phyloP scores from a whole-genome alignment of 1,140 invertebrate species.

The Penaeus vannamei region DNA sequence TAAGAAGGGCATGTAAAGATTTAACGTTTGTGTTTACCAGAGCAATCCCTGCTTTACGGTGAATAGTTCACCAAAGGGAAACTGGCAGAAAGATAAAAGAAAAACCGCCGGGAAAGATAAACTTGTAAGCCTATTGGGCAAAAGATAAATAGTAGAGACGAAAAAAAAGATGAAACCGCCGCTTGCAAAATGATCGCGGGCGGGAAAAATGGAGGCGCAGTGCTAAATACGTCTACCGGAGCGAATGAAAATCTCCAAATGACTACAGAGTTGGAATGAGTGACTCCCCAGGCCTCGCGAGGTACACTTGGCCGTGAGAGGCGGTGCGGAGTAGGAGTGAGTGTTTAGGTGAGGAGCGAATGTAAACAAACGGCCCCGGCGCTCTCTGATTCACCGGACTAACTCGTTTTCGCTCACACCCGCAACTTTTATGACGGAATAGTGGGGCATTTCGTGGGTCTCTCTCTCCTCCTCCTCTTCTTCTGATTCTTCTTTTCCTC shows the following conservation, averaged over 20 bases:
- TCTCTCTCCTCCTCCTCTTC: background rate
- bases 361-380: slow-evolving; percentile 14
- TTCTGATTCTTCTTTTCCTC: background rate
- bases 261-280: no score
- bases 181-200: background rate
- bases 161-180: background rate
- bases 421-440: slow-evolving; percentile 6
- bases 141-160: background rate
- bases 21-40: no score
- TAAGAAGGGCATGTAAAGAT: no score
- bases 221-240: no score
- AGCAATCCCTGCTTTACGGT: no score
- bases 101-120: background rate
- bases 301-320: no score
- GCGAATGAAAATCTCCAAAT: no score
- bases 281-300: no score
- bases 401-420: background rate
- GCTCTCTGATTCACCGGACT: slow-evolving; percentile 31
- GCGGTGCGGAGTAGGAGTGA: no score
- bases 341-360: slow-evolving; percentile 13
- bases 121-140: background rate
- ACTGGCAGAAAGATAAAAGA: background rate
- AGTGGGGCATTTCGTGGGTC: background rate
- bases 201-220: background rate
- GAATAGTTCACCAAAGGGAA: no score